phyloP scores from a whole-genome alignment of 2,113 vertebrate species.

The Bubo bubo region DNA sequence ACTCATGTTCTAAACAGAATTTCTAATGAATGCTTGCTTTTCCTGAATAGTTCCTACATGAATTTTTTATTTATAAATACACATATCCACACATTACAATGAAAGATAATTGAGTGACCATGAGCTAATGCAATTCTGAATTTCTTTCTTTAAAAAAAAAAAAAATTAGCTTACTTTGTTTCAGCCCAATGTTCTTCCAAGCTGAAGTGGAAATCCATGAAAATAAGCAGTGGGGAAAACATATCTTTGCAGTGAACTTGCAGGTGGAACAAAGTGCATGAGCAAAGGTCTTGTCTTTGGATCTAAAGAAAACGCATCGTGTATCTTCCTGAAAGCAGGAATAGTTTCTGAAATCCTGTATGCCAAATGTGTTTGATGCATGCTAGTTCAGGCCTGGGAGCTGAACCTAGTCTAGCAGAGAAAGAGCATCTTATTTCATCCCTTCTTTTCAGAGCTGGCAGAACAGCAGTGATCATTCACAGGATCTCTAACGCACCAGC shows the following conservation, averaged over 20 bases:
- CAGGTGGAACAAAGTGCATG: neutral
- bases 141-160: neutral
- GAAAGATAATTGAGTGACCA: neutral
- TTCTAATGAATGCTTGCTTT: neutral
- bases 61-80: neutral
- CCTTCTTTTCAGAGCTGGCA: neutral
- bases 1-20: neutral
- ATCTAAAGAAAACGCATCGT: neutral
- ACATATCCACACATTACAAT: neutral
- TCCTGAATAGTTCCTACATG: neutral
- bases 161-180: neutral
- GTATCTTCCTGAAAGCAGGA: neutral
- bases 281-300: neutral
- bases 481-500: neutral
- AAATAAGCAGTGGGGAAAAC: neutral
- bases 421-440: neutral
- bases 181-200: neutral
- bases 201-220: neutral
- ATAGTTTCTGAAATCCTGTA: neutral
- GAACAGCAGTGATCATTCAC: neutral
- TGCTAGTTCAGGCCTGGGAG: neutral
- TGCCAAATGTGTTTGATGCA: neutral
- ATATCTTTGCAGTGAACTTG: neutral
- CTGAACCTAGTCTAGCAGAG: neutral
- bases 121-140: neutral